phyloP scores from a whole-genome alignment of 1,140 invertebrate genomes.

The Zelostemma sp. region DNA sequence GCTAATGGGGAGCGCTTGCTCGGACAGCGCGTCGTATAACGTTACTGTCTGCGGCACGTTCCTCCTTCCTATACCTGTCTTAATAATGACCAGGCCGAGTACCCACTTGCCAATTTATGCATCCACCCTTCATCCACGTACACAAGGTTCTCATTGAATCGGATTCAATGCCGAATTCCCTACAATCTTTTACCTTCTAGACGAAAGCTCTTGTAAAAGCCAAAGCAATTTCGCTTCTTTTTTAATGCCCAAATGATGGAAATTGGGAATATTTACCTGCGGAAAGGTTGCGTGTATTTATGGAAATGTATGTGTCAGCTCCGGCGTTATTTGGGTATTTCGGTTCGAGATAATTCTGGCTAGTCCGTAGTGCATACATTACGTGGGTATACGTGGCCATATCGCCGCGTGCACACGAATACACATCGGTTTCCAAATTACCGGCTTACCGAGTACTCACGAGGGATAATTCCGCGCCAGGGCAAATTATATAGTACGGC shows the following conservation, averaged over 20 bases:
- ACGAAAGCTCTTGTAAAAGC: no score
- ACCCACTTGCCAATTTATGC: slow-evolving; percentile 13
- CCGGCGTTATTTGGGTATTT: neutral
- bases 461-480: slow-evolving; percentile 29
- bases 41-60: slow-evolving; percentile 43
- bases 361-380: slow-evolving; percentile 17
- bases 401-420: slow-evolving; percentile 28
- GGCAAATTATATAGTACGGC: slow-evolving; percentile 35
- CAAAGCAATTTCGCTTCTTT: no score
- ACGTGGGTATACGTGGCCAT: slow-evolving; percentile 14
- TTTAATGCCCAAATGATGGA: no score
- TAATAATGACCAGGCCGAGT: slow-evolving; percentile 27
- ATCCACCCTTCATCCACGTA: neutral
- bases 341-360: slow-evolving; percentile 27
- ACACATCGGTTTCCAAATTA: slow-evolving; percentile 27
- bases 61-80: slow-evolving; percentile 20
- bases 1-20: slow-evolving; percentile 54
- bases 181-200: no score
- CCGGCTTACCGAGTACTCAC: slow-evolving; percentile 36
- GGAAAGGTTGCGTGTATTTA: no score
- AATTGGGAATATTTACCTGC: no score
- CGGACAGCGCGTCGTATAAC: slow-evolving; percentile 38
- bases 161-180: no score
- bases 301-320: no score
- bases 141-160: slow-evolving; percentile 5